Conservation (phyloP, 2,888 invertebrate genomes). For the Coelinius sp. region DNA sequence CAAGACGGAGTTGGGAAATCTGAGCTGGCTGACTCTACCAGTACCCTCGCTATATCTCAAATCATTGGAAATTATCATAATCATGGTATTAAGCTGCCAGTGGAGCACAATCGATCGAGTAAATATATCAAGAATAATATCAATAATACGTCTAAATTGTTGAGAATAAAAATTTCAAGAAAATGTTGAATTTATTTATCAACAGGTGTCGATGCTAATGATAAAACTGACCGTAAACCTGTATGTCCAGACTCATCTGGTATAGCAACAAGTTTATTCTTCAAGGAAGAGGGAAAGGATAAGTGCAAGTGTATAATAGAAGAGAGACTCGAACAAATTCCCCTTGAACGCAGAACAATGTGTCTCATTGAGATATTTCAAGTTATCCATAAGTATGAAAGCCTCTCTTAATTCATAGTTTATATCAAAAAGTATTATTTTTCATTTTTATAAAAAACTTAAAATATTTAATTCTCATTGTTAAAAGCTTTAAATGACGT, state of each 20-base stretch:
- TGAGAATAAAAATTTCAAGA: neutral
- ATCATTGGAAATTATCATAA: neutral
- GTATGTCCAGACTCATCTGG: neutral
- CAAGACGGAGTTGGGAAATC: neutral
- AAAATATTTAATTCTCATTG: neutral
- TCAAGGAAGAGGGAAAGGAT: neutral
- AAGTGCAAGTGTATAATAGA: conserved; percentile 11
- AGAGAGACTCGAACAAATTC: conserved; percentile 2
- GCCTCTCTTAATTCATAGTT: neutral
- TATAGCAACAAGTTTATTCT: neutral
- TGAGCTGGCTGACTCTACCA: neutral
- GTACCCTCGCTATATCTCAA: neutral
- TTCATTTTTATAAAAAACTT: no score
- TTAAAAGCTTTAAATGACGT: no score
- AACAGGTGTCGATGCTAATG: neutral
- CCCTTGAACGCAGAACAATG: neutral
- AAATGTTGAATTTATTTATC: neutral
- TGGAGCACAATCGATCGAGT: neutral
- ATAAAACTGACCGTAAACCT: neutral
- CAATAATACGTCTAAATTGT: no score
- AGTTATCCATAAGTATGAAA: conserved; percentile 11
- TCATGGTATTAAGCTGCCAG: neutral
- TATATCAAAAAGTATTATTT: conserved; percentile 3
- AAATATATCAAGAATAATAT: neutral
- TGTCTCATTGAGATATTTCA: conserved; percentile 20